Evolutionary conservation across 1,140 invertebrate species (phyloP), one percentile per base, ranked within the genome.

Genomic region (honey bee (Apis mellifera)): DNA sequence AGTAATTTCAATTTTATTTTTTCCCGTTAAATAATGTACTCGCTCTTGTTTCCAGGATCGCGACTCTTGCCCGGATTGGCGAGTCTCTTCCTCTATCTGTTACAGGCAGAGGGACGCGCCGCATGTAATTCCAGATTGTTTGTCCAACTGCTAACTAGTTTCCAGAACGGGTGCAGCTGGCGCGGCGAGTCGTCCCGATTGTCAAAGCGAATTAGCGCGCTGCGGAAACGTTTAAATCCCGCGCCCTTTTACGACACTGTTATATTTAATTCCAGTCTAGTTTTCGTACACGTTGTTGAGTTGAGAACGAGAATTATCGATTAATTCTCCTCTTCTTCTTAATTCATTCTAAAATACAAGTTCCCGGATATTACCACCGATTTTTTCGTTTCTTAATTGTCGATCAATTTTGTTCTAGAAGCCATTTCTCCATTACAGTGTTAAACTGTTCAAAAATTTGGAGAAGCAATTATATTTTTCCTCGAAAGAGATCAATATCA

Each of bases 71-170:
- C 19, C 15, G 52, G 13, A 26, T 69, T 26, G 23, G 19, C 23
- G 32, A 15, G 23, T 74, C 62, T 65, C 52, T 52, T 26, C 52
- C 74, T 21, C 26, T 76, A 42, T 52, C 50, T 55, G 74, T 78
- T 77, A 82, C 65, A 57, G 23, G n/a, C 73, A 62, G 68, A 73
- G 52, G 72, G 73, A 84, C 69, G 42, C 78, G 75, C 82, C 78
- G 75, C 86, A 76, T 84, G 85, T 87, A 90, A 91, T 90, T 90
- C 83, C 82, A 84, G 89, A 90, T 91, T 91, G 89, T 90, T 90
- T 87, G 89, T 88, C 86, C 84, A 91, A 91, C 90, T 90, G 84
- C 85, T 90, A 91, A 91, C 89, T 90, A 91, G 89, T 90, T 90
- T 77, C 77, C 81, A 73, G 77, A 75, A 65, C 60, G 76, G 62